Percentiles rank a stretch among this genome's conserved stretches.
Evolutionary conservation across 2,888 invertebrate genomes (phyloP).

Genomic region (Anticlea derivata): DNA sequence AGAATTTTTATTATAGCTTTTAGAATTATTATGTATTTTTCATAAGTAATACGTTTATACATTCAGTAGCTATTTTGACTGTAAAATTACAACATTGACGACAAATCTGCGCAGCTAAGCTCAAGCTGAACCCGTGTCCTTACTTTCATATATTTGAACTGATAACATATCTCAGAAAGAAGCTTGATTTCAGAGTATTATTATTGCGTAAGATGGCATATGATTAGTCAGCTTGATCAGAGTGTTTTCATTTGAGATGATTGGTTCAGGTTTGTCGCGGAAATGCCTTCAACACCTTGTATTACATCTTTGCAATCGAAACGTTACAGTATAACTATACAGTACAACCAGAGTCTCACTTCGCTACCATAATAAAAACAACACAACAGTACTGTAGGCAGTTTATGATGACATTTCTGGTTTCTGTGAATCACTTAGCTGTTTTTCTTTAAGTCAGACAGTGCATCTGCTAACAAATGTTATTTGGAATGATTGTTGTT

Average conservation of each 20-base stretch:
- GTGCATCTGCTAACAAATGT: slow-evolving; percentile 3
- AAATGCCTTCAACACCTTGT: slow-evolving; percentile 33
- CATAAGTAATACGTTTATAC: not conserved
- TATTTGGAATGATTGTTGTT: not conserved
- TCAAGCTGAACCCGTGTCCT: slow-evolving; percentile 8
- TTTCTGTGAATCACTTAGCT: slow-evolving; percentile 1
- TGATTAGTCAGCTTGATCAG: slow-evolving; percentile 18
- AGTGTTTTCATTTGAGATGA: too few relatives aligned
- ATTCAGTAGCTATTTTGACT: slow-evolving; percentile 29
- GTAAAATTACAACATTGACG: slow-evolving; percentile 30
- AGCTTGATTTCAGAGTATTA: slow-evolving; percentile 2
- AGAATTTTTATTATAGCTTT: not conserved
- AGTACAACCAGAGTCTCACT: too few relatives aligned
- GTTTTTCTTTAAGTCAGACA: not conserved
- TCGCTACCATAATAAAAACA: not conserved
- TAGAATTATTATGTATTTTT: slow-evolving; percentile 5
- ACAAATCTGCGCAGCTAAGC: slow-evolving; percentile 30
- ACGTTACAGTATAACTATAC: too few relatives aligned
- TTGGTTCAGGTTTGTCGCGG: slow-evolving; percentile 47
- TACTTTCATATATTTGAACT: slow-evolving; percentile 26
- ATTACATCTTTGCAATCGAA: too few relatives aligned
- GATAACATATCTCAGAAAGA: slow-evolving; percentile 18
- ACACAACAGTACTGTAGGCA: slow-evolving; percentile 40
- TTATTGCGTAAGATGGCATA: slow-evolving; percentile 7
- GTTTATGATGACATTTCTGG: slow-evolving; percentile 7